Conservation (phyloP, 2,888 invertebrate species). For the Chaetoderma sp. region DNA sequence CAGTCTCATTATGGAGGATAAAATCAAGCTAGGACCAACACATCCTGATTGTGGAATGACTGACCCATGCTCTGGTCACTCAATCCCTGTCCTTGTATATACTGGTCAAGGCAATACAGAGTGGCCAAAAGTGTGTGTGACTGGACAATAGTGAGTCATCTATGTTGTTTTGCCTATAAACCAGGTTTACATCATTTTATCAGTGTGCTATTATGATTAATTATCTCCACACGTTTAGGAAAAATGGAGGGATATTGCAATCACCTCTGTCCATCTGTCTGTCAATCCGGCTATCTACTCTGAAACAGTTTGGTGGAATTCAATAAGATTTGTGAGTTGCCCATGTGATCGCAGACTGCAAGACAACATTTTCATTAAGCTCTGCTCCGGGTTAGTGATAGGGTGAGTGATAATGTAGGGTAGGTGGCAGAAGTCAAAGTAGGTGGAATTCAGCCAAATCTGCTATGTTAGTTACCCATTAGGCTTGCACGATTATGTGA, state of each 20-base stretch:
- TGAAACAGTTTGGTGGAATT: too few species aligned
- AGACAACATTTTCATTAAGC: too few species aligned
- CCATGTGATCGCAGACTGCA: too few species aligned
- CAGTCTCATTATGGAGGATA: conserved; percentile 11
- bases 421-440: neutral
- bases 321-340: too few species aligned
- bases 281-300: too few species aligned
- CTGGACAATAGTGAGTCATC: conserved; percentile 71
- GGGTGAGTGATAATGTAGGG: neutral
- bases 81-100: conserved; percentile 71
- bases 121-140: conserved; percentile 72
- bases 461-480: too few species aligned
- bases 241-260: too few species aligned
- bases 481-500: too few species aligned
- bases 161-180: neutral
- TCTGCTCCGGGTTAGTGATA: neutral
- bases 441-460: too few species aligned
- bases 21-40: conserved; percentile 49
- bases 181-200: too few species aligned
- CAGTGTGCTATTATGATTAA: too few species aligned
- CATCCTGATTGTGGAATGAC: conserved; percentile 71
- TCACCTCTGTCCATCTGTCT: too few species aligned
- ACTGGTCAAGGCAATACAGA: conserved; percentile 72
- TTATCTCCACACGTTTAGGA: neutral
- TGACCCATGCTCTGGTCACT: conserved; percentile 64